Percentiles rank a stretch among this genome's conserved stretches.
Evolutionary conservation across 92 coral and sea anemone species (phyloP).

Genomic region (Phenganax marumi): DNA sequence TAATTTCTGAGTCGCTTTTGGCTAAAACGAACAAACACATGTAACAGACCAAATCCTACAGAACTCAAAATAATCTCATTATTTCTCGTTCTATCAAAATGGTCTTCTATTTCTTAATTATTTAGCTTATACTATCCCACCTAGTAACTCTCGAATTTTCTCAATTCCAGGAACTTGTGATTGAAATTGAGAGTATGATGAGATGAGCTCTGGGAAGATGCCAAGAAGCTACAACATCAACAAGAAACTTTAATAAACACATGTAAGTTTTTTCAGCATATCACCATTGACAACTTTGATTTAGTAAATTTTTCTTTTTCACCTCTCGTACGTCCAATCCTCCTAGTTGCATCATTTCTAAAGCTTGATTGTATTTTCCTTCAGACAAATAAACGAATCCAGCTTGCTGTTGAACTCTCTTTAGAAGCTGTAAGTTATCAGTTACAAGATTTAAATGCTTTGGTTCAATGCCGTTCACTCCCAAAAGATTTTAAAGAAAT

Average conservation of each 20-base stretch:
- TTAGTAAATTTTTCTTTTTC: not conserved
- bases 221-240: constrained; percentile 60
- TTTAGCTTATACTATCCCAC: no score
- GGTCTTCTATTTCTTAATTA: no score
- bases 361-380: constrained; percentile 78
- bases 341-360: constrained; percentile 79
- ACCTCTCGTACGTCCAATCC: constrained; percentile 96
- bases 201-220: constrained; percentile 74
- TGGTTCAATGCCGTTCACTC: no score
- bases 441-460: no score
- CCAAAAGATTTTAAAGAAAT: no score
- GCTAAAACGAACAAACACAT: not conserved
- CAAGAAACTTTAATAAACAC: not conserved
- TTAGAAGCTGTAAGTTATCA: constrained; percentile 51
- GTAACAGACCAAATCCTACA: not conserved
- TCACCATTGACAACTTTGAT: not conserved
- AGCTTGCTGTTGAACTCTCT: constrained; percentile 82
- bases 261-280: not conserved
- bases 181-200: constrained; percentile 73
- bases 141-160: constrained; percentile 51
- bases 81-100: no score
- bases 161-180: constrained; percentile 77
- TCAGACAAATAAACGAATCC: constrained; percentile 84
- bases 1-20: constrained; percentile 12
- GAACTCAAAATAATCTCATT: no score